phyloP scores from a whole-genome alignment of 2,888 invertebrate genomes.

The Alloscopus bannaensis region DNA sequence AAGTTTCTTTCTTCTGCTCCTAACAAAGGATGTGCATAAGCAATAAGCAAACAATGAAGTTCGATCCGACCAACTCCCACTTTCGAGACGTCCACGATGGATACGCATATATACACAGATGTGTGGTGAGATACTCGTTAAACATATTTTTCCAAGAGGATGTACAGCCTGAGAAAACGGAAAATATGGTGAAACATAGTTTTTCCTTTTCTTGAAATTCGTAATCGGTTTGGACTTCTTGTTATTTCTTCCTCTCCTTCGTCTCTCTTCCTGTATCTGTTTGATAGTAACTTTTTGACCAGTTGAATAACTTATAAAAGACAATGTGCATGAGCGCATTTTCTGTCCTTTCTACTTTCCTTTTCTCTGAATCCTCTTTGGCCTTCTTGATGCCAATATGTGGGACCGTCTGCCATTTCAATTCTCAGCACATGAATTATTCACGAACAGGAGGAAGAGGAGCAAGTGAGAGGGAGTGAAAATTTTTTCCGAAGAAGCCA shows the following conservation, averaged over 20 bases:
- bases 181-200: slow-evolving; percentile 11
- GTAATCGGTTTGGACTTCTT: slow-evolving; percentile 11
- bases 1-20: too few species aligned
- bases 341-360: slow-evolving; percentile 21
- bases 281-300: slow-evolving; percentile 42
- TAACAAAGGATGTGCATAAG: neutral
- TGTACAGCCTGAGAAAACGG: too few species aligned
- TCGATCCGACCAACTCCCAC: too few species aligned
- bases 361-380: slow-evolving; percentile 2
- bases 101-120: neutral
- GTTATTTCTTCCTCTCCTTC: too few species aligned
- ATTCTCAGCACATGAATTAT: slow-evolving; percentile 55
- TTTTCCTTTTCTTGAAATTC: slow-evolving; percentile 2
- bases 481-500: slow-evolving; percentile 46
- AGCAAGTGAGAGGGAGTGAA: neutral
- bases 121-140: too few species aligned
- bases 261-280: slow-evolving; percentile 22
- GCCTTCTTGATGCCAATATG: slow-evolving; percentile 20
- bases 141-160: too few species aligned
- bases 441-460: slow-evolving; percentile 17
- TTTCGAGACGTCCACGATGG: neutral
- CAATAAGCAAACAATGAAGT: slow-evolving; percentile 15
- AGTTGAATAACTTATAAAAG: slow-evolving; percentile 44
- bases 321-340: slow-evolving; percentile 36
- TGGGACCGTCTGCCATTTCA: slow-evolving; percentile 45